phyloP scores from a whole-genome alignment of 2,113 vertebrate genomes.

The Euleptes europaea region DNA sequence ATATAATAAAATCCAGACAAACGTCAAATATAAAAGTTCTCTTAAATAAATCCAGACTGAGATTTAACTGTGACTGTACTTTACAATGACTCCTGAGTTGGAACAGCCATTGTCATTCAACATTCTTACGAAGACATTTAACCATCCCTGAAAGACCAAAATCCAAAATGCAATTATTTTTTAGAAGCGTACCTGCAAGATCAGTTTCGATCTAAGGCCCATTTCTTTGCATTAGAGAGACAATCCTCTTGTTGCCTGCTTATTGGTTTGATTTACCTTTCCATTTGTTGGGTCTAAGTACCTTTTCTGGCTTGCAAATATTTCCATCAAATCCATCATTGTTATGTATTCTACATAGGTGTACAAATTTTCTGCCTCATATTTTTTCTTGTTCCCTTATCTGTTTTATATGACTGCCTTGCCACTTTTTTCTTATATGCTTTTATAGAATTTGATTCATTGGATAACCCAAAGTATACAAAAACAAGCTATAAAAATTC shows the following conservation, averaged over 20 bases:
- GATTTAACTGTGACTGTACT: not conserved
- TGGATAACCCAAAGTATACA: slow-evolving; percentile 3
- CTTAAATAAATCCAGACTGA: slow-evolving; percentile 17
- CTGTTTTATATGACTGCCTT: slow-evolving; percentile 33
- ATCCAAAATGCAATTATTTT: not conserved
- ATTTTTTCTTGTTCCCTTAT: slow-evolving; percentile 24
- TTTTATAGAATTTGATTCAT: slow-evolving; percentile 40
- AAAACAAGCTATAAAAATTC: slow-evolving; percentile 48
- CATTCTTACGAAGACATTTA: slow-evolving; percentile 26
- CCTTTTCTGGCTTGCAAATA: slow-evolving; percentile 3
- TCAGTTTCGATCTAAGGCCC: not conserved
- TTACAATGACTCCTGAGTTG: not conserved
- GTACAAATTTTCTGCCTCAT: slow-evolving; percentile 8
- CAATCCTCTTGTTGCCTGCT: slow-evolving; percentile 16
- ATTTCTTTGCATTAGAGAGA: slow-evolving; percentile 17
- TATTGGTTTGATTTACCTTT: slow-evolving; percentile 45
- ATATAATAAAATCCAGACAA: not conserved
- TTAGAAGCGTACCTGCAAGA: slow-evolving; percentile 24
- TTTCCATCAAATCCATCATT: not conserved
- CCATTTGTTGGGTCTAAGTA: slow-evolving; percentile 27
- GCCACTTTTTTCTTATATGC: slow-evolving; percentile 27
- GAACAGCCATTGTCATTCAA: slow-evolving; percentile 26
- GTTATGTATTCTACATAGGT: not conserved
- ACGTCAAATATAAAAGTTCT: not conserved
- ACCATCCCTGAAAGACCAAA: not conserved